A percentile compares a stretch with the other conserved stretches of the same genome.
These are phyloP conservation scores for Marisa cornuarietis DNA, from an alignment of 1,140 invertebrate species.

Conservation along the genomic window DNA sequence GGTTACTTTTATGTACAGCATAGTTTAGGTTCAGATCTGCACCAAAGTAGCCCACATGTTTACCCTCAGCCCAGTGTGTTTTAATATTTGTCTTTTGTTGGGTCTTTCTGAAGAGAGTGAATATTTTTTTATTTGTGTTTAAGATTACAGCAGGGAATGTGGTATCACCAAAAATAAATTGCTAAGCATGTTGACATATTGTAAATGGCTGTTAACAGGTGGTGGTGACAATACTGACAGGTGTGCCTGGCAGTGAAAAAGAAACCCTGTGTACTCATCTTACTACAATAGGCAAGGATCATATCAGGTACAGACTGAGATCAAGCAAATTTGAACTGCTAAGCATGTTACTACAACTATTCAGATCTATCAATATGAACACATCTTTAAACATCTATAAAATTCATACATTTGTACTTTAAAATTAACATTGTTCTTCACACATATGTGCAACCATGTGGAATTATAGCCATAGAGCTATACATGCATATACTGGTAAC, in stretches of 20 bases:
- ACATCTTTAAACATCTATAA: neutral
- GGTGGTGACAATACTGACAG: constrained; percentile 53
- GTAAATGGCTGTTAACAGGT: constrained; percentile 42
- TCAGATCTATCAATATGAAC: too few relatives aligned
- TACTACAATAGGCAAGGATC: constrained; percentile 44
- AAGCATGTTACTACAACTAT: neutral
- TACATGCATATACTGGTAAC: neutral
- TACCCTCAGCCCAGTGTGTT: neutral
- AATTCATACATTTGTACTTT: neutral
- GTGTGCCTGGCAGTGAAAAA: constrained; percentile 56
- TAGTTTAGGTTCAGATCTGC: neutral
- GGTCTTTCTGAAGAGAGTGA: neutral
- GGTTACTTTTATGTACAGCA: too few relatives aligned
- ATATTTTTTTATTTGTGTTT: neutral
- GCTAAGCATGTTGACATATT: neutral
- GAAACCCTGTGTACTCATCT: constrained; percentile 46
- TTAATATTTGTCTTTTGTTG: neutral
- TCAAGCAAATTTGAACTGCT: neutral
- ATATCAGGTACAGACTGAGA: constrained; percentile 40
- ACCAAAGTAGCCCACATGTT: neutral
- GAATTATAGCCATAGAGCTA: neutral
- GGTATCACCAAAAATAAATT: neutral
- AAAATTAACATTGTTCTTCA: neutral
- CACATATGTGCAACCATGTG: neutral
- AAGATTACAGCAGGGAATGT: neutral